Evolutionary conservation across 2,113 vertebrate genomes (phyloP).

Genomic region (Pedionomus torquatus): DNA sequence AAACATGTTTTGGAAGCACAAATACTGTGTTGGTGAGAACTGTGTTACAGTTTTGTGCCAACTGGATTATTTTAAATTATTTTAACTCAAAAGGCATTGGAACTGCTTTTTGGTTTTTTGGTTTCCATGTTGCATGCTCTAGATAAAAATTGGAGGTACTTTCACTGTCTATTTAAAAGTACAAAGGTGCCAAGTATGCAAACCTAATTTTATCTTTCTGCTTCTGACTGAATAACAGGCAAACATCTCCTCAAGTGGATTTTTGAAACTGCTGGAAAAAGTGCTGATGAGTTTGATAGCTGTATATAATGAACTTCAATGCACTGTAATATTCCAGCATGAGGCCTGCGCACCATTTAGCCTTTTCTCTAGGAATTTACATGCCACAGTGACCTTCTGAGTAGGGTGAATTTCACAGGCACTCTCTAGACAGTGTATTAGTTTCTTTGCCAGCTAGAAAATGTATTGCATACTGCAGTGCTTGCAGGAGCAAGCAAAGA

Average conservation of each 20-base stretch:
- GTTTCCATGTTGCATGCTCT: not conserved
- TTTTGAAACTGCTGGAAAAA: not conserved
- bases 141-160: not conserved
- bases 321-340: not conserved
- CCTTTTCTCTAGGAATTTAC: not conserved
- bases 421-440: not conserved
- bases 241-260: not conserved
- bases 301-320: not conserved
- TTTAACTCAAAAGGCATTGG: not conserved
- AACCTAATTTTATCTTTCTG: not conserved
- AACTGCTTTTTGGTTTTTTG: not conserved
- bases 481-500: conserved; percentile 50
- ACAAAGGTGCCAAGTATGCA: not conserved
- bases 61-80: not conserved
- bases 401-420: not conserved
- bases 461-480: not conserved
- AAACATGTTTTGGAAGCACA: not conserved
- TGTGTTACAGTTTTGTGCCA: not conserved
- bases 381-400: not conserved
- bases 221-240: not conserved
- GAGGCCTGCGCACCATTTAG: not conserved
- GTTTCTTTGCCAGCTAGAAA: conserved; percentile 19
- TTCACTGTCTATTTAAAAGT: not conserved
- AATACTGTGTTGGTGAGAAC: not conserved
- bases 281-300: not conserved